Conservation (phyloP, 2,888 invertebrate genomes). For the Idaea aversata region DNA sequence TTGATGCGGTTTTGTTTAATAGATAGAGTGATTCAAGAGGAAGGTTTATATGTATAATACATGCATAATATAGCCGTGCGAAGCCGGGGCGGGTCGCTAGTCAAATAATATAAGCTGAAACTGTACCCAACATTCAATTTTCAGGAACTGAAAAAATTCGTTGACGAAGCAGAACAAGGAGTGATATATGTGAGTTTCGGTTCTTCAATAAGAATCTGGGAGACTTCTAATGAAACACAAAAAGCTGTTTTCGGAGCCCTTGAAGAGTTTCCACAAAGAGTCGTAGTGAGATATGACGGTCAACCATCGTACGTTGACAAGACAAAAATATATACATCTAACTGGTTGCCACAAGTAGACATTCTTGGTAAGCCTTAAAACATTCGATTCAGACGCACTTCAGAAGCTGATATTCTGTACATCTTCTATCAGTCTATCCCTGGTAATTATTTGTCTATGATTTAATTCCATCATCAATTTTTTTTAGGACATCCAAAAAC, state of each 20-base stretch:
- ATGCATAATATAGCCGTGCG: too few relatives aligned
- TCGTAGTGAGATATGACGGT: conserved; percentile 87
- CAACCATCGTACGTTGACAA: conserved; percentile 78
- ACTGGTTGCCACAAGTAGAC: conserved; percentile 87
- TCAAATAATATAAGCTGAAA: background rate
- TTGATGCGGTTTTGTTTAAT: too few relatives aligned
- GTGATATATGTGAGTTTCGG: conserved; percentile 89
- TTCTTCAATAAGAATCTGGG: conserved; percentile 84
- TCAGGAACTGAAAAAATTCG: conserved; percentile 71
- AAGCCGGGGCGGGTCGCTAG: too few relatives aligned
- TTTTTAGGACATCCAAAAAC: conserved; percentile 81
- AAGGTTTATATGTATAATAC: too few relatives aligned
- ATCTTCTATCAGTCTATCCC: too few relatives aligned
- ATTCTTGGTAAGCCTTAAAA: conserved; percentile 78
- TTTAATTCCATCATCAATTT: background rate
- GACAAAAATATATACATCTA: conserved; percentile 81
- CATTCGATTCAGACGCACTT: background rate
- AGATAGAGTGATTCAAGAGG: too few relatives aligned
- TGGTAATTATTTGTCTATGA: too few relatives aligned
- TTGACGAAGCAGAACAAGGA: conserved; percentile 83
- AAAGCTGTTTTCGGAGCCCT: conserved; percentile 82
- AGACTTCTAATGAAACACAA: conserved; percentile 81
- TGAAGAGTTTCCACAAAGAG: conserved; percentile 82
- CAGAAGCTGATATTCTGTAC: too few relatives aligned
- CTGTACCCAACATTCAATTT: conserved; percentile 10